Conservation (phyloP, 2,797 vertebrate genomes). For the Pristis pectinata region DNA sequence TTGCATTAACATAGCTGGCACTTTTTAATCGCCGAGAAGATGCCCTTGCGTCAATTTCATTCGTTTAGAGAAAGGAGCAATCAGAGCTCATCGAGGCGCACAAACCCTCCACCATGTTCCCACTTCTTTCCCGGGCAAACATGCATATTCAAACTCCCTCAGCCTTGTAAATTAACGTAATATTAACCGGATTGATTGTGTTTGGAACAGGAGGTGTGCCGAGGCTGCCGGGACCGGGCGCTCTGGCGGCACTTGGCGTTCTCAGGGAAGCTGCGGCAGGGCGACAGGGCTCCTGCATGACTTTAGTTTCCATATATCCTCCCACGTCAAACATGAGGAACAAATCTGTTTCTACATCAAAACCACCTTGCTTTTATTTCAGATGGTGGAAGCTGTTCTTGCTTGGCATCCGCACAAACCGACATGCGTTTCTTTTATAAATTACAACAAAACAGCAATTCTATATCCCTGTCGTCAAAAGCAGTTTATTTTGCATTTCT, state of each 20-base stretch:
- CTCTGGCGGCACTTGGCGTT: neutral
- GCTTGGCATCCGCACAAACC: neutral
- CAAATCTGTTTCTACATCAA: neutral
- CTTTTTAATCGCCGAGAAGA: slow-evolving; percentile 13
- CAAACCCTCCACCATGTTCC: neutral
- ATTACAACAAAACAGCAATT: neutral
- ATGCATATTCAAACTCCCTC: neutral
- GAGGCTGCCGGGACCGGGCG: neutral
- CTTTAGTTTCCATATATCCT: neutral
- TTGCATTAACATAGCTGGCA: slow-evolving; percentile 33
- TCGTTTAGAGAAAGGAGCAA: slow-evolving; percentile 21
- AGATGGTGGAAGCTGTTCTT: no score
- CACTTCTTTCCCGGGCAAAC: neutral
- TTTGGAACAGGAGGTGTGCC: neutral
- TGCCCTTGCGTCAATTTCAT: slow-evolving; percentile 7
- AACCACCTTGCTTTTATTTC: neutral
- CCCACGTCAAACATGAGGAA: neutral
- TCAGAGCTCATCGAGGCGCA: neutral
- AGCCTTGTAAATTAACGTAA: neutral
- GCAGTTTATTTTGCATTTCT: neutral
- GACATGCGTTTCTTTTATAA: neutral
- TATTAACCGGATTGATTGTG: neutral
- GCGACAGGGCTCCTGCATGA: neutral
- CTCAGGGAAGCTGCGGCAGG: neutral
- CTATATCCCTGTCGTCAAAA: neutral